These are phyloP conservation scores for Steatocranus sp. DNA, from an alignment of 2,797 vertebrate species.

Conservation along the genomic window DNA sequence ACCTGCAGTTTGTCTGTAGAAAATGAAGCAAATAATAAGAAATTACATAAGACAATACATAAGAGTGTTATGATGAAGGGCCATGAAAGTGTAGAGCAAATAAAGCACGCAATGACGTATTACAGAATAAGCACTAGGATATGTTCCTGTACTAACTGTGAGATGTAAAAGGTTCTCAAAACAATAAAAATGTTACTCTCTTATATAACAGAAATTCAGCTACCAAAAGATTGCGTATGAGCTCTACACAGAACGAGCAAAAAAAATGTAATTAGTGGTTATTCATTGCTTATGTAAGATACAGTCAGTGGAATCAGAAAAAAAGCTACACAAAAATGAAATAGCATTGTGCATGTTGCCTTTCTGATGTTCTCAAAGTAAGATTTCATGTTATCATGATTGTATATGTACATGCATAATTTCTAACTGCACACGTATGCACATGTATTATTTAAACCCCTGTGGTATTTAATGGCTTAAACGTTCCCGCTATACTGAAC, in stretches of 20 bases:
- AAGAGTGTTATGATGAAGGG: not conserved
- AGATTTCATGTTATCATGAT: not conserved
- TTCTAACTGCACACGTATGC: slow-evolving; percentile 1
- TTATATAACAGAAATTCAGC: not conserved
- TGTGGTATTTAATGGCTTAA: slow-evolving; percentile 19
- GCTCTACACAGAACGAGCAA: not conserved
- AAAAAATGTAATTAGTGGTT: not conserved
- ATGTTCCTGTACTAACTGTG: not conserved
- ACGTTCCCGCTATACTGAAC: slow-evolving; percentile 7
- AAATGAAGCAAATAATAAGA: not conserved
- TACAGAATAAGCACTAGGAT: not conserved
- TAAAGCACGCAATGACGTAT: not conserved
- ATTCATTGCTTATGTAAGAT: not conserved
- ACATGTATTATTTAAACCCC: slow-evolving; percentile 30
- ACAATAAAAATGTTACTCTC: not conserved
- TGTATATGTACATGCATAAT: slow-evolving; percentile 32
- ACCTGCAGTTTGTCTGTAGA: not conserved
- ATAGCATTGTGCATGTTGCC: not conserved
- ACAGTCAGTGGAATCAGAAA: not conserved
- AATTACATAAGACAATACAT: not conserved
- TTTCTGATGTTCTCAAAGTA: not conserved
- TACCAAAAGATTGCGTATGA: not conserved
- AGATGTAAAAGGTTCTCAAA: not conserved
- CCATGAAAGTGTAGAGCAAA: not conserved
- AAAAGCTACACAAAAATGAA: not conserved